Percentiles rank a stretch among this genome's conserved stretches.
These are phyloP conservation scores for Vollenhovia emeryi DNA, from an alignment of 1,140 invertebrate genomes.

Conservation along the genomic window DNA sequence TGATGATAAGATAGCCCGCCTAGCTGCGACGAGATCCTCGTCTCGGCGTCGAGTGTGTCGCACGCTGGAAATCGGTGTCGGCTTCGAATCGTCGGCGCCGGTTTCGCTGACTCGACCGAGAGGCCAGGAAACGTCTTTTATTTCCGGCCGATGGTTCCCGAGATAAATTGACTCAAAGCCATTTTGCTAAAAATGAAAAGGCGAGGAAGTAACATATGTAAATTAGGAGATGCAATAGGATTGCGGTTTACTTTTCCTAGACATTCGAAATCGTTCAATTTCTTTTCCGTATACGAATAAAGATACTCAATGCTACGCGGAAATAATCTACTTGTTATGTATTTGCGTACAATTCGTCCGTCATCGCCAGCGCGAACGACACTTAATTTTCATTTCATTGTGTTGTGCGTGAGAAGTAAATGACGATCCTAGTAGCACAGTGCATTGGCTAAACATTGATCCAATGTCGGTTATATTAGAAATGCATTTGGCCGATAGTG, in stretches of 20 bases:
- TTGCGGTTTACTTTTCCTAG: not conserved
- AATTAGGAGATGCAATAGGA: no score
- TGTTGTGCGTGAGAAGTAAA: not conserved
- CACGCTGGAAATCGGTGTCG: not conserved
- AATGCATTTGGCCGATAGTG: no score
- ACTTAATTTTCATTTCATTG: not conserved
- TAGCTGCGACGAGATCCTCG: constrained; percentile 14
- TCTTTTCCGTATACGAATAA: not conserved
- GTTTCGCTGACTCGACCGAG: not conserved
- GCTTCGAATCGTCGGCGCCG: not conserved
- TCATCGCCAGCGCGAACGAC: not conserved
- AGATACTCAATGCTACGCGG: not conserved
- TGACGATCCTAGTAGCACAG: no score
- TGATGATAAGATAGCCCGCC: constrained; percentile 57
- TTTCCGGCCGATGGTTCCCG: no score
- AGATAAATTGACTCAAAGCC: not conserved
- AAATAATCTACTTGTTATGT: not conserved
- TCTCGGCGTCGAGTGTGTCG: not conserved
- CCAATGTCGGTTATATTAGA: no score
- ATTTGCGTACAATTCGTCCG: not conserved
- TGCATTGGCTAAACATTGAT: no score
- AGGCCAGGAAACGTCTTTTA: not conserved
- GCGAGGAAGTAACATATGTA: no score
- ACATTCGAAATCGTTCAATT: not conserved
- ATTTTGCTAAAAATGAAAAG: no score